Conservation (phyloP, 2,113 vertebrate species). For the Aleadryas rufinucha region DNA sequence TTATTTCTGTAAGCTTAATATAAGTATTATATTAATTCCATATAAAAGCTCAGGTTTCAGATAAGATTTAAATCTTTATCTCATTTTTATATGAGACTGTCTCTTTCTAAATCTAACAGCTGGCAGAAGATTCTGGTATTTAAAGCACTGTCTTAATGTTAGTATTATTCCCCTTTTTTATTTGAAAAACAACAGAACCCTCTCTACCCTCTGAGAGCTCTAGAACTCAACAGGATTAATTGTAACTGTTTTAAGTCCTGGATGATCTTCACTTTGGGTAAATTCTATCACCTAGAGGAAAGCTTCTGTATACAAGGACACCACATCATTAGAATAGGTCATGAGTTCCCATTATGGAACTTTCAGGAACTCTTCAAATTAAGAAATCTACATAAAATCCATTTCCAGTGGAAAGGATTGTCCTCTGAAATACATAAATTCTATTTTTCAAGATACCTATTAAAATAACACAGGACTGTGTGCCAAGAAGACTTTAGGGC, state of each 20-base stretch:
- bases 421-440: not conserved
- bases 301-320: fast-evolving
- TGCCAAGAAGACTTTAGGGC: not conserved
- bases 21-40: not conserved
- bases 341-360: not conserved
- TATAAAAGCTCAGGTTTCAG: not conserved
- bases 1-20: not conserved
- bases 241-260: not conserved
- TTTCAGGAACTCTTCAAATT: not conserved
- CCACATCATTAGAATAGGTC: not conserved
- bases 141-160: not conserved
- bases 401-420: not conserved
- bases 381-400: not conserved
- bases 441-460: not conserved
- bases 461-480: not conserved
- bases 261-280: not conserved
- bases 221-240: not conserved
- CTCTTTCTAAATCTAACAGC: not conserved
- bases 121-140: not conserved
- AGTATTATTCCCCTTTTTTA: not conserved
- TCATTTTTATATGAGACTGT: not conserved
- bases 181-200: not conserved
- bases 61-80: not conserved
- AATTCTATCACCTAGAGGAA: not conserved
- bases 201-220: not conserved